Conservation (phyloP, 2,797 vertebrate genomes). For the Macrochelys suwanniensis region DNA sequence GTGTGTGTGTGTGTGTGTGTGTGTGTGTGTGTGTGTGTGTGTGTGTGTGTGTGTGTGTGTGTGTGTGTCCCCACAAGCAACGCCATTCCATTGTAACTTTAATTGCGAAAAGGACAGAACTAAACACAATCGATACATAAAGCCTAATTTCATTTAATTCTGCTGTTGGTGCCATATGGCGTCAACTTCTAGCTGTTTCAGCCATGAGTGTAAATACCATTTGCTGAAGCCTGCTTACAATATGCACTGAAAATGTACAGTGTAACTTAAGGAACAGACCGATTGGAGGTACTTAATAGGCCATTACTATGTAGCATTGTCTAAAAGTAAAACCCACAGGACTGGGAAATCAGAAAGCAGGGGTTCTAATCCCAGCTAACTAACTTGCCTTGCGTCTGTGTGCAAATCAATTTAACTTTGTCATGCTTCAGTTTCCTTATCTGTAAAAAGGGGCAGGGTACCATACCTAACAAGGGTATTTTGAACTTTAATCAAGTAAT, state of each 20-base stretch:
- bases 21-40: too few species aligned
- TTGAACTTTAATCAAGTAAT: conserved; percentile 10
- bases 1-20: too few species aligned
- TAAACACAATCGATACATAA: neutral
- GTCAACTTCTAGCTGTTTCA: neutral
- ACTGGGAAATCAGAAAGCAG: conserved; percentile 39
- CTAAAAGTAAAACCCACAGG: neutral
- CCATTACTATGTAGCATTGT: neutral
- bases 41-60: too few species aligned
- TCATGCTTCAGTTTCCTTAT: neutral
- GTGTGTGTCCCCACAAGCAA: neutral
- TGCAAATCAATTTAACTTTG: neutral
- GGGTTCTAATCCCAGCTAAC: conserved; percentile 3
- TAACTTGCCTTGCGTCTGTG: neutral
- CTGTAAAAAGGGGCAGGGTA: neutral
- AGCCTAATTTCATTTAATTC: neutral
- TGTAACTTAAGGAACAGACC: neutral
- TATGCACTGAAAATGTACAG: neutral
- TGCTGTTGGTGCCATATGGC: neutral
- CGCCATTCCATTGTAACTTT: neutral
- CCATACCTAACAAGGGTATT: neutral
- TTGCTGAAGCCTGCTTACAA: neutral
- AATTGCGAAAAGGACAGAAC: neutral
- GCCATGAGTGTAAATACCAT: neutral
- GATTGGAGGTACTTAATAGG: conserved; percentile 14